Evolutionary conservation across 2,113 vertebrate genomes (phyloP), one percentile per base, ranked within the genome.

Genomic region (Laticauda laticaudata): DNA sequence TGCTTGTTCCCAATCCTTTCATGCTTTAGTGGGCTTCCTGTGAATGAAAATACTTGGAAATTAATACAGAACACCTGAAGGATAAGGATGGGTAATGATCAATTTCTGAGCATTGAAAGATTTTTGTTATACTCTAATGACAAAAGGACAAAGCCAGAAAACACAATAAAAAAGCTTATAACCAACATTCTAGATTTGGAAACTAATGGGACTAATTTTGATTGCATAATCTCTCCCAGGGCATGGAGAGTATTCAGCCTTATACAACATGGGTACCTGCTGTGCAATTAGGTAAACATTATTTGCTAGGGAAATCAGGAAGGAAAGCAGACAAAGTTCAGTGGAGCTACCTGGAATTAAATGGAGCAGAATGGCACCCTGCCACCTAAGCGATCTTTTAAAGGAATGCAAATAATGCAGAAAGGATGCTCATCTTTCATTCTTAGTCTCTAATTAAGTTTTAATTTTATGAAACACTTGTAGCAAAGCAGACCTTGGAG

Each of bases 401-500:
- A 81, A 87, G 64, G 91, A 94, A 97, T 96, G 95, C 93, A 96
- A 95, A 97, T 95, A 91, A 34, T 81, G 92, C 64, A 93, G 92
- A 92, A 92, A 95, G 94, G 94, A 96, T 94, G 91, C 89, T 94
- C 94, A 95, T 95, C 54, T 91, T 93, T 96, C 92, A 96, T 95
- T 96, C 95, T 89, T 93, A 94, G 93, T 94, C 93, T 95, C 91
- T 96, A 96, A 97, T 96, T 95, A 95, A 93, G 26, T 94, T 96
- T 96, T 96, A 96, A 96, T 97, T 96, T 96, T 96, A 96, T 95
- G 90, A 95, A 95, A 90, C 94, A 92, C 91, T 95, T 92, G 91
- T 96, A 93, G 93, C 95, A 93, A 96, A 95, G 95, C 90, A 96
- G 95, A 92, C 93, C 92, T 95, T 91, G 69, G 96, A 96, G 94